Base-by-base conservation (phyloP, 2,113 vertebrate species). In the Taxidea taxus region DNA sequence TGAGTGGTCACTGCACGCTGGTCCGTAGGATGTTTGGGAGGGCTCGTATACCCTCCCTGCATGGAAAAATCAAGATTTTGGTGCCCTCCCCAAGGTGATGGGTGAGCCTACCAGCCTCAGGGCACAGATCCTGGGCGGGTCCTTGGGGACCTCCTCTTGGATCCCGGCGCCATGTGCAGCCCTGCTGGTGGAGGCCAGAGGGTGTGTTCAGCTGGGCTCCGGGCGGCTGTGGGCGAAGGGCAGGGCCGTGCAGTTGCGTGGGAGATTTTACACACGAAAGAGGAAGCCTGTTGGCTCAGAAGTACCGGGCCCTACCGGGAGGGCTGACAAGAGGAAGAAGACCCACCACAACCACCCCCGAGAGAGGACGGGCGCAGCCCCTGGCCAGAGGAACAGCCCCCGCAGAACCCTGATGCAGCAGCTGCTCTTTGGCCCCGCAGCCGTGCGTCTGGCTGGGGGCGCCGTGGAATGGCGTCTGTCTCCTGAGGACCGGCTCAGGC, bases 391-490 rank as follows among this genome's bases (percentile, higher is more conserved):
- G 42, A 44, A 9, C 42, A 44, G 72, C 42, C 42, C 27, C 42
- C 2, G 9, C 25, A 27, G 68, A 23, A 15, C 42, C 42, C 51
- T 2, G 21, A 4, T 1, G 7, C 37, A 27, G 78, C 21, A 49
- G 3, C 27, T 3, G 66, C 1, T 12, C 66, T 54, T 37, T 15
- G 25, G 29, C 13, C 31, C 72, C 42, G 3, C 0, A 1, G 77
- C 39, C 7, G 5, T 16, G 23, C 11, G 49, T 81, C 39, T 49
- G 68, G 49, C 84, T 58, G 31, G 4, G 14, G 47, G n/a, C 4
- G 29, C 31, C 8, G 9, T 3, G 9, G 37, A 10, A 4, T 0
- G 7, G n/a, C 39, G 42, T 27, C 82, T 37, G 2, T 0, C 51
- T 44, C n/a, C 64, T 37, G 44, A 15, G 2, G 7, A 34, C 25